Percentiles rank a stretch among this genome's conserved stretches.
phyloP scores from a whole-genome alignment of 64 coral and sea anemone genomes.

The Montipora capricornis region DNA sequence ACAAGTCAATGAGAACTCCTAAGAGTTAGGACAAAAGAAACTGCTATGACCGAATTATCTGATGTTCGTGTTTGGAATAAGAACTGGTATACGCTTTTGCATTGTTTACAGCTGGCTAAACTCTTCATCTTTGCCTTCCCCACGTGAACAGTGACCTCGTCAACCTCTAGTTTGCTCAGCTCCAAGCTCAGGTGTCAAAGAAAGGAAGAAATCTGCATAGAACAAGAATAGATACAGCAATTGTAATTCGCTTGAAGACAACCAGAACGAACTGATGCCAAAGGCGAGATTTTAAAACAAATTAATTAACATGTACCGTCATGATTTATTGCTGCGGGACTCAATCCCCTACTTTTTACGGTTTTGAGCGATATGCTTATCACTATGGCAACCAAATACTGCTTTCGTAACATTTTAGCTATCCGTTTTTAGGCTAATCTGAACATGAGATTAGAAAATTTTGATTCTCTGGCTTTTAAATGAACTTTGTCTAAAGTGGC shows the following conservation, averaged over 20 bases:
- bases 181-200: slow-evolving; percentile 2
- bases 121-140: not conserved
- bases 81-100: not conserved
- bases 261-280: too few relatives aligned
- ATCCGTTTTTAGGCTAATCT: too few relatives aligned
- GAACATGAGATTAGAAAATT: too few relatives aligned
- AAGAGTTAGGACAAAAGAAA: not conserved
- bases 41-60: not conserved
- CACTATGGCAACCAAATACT: too few relatives aligned
- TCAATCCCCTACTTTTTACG: too few relatives aligned
- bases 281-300: not conserved
- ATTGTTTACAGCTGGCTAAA: slow-evolving; percentile 7
- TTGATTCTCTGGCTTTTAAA: too few relatives aligned
- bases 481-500: too few relatives aligned
- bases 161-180: slow-evolving; percentile 5
- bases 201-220: not conserved
- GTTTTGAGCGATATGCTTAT: too few relatives aligned
- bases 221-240: not conserved
- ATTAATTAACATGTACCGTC: too few relatives aligned
- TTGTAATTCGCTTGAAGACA: too few relatives aligned
- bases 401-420: too few relatives aligned
- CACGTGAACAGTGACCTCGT: not conserved
- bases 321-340: not conserved
- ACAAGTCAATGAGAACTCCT: too few relatives aligned
- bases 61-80: not conserved